Percentiles rank a stretch among this genome's conserved stretches.
phyloP scores from a whole-genome alignment of 2,888 invertebrate species.

The Matsumyia berberina region DNA sequence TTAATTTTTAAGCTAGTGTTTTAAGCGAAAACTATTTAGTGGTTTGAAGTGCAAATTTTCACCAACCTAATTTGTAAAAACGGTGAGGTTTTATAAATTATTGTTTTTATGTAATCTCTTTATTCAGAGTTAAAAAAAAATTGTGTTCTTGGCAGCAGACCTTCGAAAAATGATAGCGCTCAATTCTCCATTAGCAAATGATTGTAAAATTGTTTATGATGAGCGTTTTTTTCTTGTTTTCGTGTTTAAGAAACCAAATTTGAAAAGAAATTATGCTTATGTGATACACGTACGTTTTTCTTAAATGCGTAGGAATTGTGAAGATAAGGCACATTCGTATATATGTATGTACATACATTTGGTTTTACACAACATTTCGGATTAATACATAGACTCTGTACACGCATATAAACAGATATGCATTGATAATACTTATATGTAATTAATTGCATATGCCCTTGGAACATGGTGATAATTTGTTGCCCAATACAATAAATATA shows the following conservation, averaged over 20 bases:
- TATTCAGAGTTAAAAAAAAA: slow-evolving; percentile 17
- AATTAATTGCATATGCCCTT: not conserved
- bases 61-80: slow-evolving; percentile 81
- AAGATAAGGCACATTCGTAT: slow-evolving; percentile 14
- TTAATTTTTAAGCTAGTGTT: slow-evolving; percentile 85
- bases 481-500: too few species aligned
- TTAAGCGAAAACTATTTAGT: slow-evolving; percentile 84
- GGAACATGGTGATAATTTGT: not conserved
- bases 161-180: not conserved
- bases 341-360: not conserved
- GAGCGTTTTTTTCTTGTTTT: not conserved
- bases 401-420: not conserved
- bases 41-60: slow-evolving; percentile 84
- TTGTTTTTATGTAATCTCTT: slow-evolving; percentile 60
- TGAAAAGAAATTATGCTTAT: not conserved
- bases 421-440: not conserved
- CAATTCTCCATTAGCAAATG: not conserved
- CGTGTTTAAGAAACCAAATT: not conserved
- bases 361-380: not conserved
- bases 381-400: slow-evolving; percentile 78
- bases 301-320: slow-evolving; percentile 51
- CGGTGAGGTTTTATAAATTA: slow-evolving; percentile 81
- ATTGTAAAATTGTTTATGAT: not conserved
- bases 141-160: slow-evolving; percentile 22
- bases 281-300: slow-evolving; percentile 14